Base-by-base conservation (phyloP, 2,888 invertebrate species). In the Loripinus fragilis region DNA sequence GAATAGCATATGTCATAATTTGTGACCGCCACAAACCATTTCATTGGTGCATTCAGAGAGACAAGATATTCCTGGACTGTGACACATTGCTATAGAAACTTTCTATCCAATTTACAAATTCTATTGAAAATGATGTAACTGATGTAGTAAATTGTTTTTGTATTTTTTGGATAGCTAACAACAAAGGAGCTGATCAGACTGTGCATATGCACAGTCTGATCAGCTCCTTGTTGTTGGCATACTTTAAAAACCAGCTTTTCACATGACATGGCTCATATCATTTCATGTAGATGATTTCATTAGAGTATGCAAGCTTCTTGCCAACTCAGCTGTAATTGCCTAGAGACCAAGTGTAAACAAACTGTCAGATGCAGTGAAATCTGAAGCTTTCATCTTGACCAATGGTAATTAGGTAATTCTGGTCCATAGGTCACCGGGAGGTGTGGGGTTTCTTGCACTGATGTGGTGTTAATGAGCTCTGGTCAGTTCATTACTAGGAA, bases 281-380 rank as follows among this genome's bases (percentile, higher is more conserved):
- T 25, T 55, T 55, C 23, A 55, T 60, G 60, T 33, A 12, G 33
- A 60, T 60, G 30, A 60, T 60, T 60, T 60, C 60, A 60, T 60
- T 60, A 33, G 33, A 60, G 33, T 28, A 38, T 25, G 17, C 60
- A 60, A 28, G 33, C 60, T n/a, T 60, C 33, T 60, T 60, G 60
- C 60, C 60, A 60, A 60, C 25, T 60, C 33, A 33, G 60, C 60
- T 33, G 20, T 60, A 33, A 60, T 60, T 60, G 33, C 33, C 33
- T 60, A 10, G 60, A 60, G 60, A 60, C 60, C 60, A 60, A 60
- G 33, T 33, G 60, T 60, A 60, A 60, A 60, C 60, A 60, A 41
- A 67, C 17, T 67, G 67, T 67, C 67, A 42, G 67, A 67, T 67
- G 67, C 42, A 41, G 67, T 67, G 67, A 67, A 67, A 67, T 33